Conservation (phyloP, 2,113 vertebrate genomes). For the Spilogale gracilis region DNA sequence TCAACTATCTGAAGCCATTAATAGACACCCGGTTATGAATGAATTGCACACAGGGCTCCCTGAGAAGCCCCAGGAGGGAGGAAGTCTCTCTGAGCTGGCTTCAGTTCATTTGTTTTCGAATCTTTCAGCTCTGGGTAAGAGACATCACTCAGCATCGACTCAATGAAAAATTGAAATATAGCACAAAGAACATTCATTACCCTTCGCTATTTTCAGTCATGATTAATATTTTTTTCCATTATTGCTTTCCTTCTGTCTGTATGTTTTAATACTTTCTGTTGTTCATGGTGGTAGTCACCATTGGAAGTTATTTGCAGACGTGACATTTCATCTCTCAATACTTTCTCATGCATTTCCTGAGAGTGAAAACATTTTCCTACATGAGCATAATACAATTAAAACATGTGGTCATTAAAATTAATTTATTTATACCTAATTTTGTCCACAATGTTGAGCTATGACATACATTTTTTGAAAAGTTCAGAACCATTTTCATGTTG, state of each 20-base stretch:
- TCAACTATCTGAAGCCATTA: conserved; percentile 22
- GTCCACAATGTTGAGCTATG: neutral
- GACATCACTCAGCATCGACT: neutral
- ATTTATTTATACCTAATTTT: neutral
- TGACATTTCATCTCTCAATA: neutral
- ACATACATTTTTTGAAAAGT: neutral
- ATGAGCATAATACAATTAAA: neutral
- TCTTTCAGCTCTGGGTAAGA: neutral
- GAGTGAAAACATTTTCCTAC: neutral
- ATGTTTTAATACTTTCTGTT: neutral
- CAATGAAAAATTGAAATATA: neutral
- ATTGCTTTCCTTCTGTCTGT: neutral
- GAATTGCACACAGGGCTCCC: neutral
- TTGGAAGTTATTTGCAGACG: neutral
- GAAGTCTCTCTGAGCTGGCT: neutral
- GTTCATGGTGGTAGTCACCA: neutral
- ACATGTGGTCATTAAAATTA: neutral
- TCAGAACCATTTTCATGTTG: neutral
- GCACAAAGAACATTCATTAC: neutral
- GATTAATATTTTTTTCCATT: neutral
- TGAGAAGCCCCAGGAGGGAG: neutral
- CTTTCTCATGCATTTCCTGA: neutral
- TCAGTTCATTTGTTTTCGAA: conserved; percentile 24
- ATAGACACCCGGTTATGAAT: conserved; percentile 24
- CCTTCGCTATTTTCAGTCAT: neutral